These are phyloP conservation scores for Heliothis peltigera DNA, from an alignment of 2,888 invertebrate species.

Conservation along the genomic window DNA sequence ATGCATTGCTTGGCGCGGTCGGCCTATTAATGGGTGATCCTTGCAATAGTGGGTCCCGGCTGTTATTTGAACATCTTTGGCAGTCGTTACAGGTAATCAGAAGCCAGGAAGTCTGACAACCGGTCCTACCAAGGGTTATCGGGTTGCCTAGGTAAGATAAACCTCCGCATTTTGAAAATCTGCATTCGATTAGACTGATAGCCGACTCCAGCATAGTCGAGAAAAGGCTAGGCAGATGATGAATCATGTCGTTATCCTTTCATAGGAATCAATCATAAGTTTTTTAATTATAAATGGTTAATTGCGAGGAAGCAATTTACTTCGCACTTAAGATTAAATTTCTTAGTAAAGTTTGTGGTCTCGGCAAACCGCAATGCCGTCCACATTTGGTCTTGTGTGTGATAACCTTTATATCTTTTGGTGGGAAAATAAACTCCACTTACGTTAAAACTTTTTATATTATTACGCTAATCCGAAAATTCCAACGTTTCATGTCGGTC, in stretches of 20 bases:
- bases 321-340: conserved; percentile 43
- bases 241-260: conserved; percentile 21
- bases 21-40: too few relatives aligned
- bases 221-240: too few relatives aligned
- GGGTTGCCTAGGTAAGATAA: too few relatives aligned
- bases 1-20: too few relatives aligned
- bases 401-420: conserved; percentile 44
- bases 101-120: too few relatives aligned
- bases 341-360: conserved; percentile 57
- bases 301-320: conserved; percentile 51
- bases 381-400: conserved; percentile 42
- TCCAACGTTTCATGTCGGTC: conserved; percentile 13
- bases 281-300: conserved; percentile 1
- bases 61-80: too few relatives aligned
- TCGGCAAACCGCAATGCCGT: conserved; percentile 58
- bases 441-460: conserved; percentile 19
- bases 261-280: conserved; percentile 1
- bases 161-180: too few relatives aligned
- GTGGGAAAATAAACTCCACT: conserved; percentile 44
- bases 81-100: too few relatives aligned
- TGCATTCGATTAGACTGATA: too few relatives aligned
- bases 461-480: conserved; percentile 28
- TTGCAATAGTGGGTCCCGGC: too few relatives aligned
- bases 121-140: too few relatives aligned
- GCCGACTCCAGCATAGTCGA: too few relatives aligned